Percentiles rank a stretch among this genome's conserved stretches.
These are phyloP conservation scores for Noctua janthe DNA, from an alignment of 2,888 invertebrate genomes.

Conservation along the genomic window DNA sequence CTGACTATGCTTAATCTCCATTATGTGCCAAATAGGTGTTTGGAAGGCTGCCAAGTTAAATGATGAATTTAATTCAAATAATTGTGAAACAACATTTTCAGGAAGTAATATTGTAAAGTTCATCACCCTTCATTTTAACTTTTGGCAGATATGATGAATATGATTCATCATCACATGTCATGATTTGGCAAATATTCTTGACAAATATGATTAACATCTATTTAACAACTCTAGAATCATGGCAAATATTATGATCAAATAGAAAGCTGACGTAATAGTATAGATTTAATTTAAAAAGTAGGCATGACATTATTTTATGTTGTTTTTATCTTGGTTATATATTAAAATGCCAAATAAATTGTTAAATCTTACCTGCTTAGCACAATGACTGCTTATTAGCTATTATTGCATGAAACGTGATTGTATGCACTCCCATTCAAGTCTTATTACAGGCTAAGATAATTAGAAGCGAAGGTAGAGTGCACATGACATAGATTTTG, in stretches of 20 bases:
- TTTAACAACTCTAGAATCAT: background rate
- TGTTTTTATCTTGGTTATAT: background rate
- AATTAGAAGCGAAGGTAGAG: background rate
- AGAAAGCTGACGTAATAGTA: background rate
- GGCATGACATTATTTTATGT: background rate
- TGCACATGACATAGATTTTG: background rate
- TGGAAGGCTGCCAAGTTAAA: background rate
- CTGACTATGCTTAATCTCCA: background rate
- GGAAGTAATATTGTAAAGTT: background rate
- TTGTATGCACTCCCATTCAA: background rate
- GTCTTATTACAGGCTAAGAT: background rate
- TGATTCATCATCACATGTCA: slow-evolving; percentile 13
- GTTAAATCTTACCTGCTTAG: slow-evolving; percentile 12
- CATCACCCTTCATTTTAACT: slow-evolving; percentile 8
- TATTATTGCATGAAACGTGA: slow-evolving; percentile 22
- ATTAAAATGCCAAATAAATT: slow-evolving; percentile 8
- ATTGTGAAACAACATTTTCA: background rate
- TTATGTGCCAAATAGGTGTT: background rate
- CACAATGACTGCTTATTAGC: background rate
- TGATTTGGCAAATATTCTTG: slow-evolving; percentile 22
- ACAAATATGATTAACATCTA: background rate
- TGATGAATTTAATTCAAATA: background rate
- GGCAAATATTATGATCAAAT: background rate
- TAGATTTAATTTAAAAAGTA: background rate
- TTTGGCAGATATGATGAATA: background rate